phyloP scores from a whole-genome alignment of 37 sponge, comb jelly and placozoan genomes.

The Hexactinellida sp. region DNA sequence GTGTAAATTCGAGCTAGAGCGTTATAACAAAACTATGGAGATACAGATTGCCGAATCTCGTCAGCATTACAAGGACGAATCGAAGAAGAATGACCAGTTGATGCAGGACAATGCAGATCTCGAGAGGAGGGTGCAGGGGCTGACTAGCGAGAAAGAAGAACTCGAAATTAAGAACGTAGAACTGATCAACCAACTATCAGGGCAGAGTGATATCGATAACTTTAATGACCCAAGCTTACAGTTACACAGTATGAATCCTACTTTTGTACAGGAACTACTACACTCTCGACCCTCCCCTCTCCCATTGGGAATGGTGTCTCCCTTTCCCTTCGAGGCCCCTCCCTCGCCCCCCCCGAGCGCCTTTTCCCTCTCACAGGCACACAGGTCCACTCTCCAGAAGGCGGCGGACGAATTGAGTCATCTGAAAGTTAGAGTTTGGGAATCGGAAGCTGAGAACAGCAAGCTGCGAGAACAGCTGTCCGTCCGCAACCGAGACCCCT shows the following conservation, averaged over 20 bases:
- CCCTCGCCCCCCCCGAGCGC: not conserved
- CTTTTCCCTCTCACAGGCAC: not conserved
- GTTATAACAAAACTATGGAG: not conserved
- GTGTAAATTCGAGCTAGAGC: not conserved
- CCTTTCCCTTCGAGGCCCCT: not conserved
- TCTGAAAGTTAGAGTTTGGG: not conserved
- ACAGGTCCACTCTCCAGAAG: not conserved
- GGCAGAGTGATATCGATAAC: not conserved
- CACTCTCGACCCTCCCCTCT: not conserved
- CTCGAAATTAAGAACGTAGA: not conserved
- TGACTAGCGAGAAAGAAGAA: not conserved
- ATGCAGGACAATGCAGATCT: not conserved
- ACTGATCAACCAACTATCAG: not conserved
- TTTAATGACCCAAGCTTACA: not conserved
- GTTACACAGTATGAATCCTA: not conserved
- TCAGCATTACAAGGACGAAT: not conserved
- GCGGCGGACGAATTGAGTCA: slow-evolving; percentile 6
- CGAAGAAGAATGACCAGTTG: not conserved
- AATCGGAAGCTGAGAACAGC: not conserved
- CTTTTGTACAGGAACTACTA: not conserved
- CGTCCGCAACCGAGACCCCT: not conserved
- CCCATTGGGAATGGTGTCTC: not conserved
- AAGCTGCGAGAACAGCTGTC: not conserved
- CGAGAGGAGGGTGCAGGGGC: not conserved
- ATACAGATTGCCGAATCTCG: not conserved